Evolutionary conservation across 2,888 invertebrate species (phyloP).

Genomic region (Julus scandinavius): DNA sequence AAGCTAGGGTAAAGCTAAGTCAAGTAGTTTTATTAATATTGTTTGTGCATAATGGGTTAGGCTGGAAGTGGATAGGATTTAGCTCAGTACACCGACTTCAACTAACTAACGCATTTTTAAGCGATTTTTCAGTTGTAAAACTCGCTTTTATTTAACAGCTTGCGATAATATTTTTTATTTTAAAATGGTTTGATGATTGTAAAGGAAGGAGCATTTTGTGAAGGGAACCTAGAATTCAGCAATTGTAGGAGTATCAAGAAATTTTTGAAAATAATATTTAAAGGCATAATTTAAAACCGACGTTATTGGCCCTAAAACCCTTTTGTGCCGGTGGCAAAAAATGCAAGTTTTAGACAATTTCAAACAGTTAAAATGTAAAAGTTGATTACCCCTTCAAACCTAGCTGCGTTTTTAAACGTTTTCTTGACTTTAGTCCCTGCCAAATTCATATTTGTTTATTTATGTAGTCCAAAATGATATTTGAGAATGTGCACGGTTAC

Average conservation of each 20-base stretch:
- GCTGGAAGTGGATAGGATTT: background rate
- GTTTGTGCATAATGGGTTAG: background rate
- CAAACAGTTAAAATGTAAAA: too few species aligned
- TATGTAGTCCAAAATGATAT: background rate
- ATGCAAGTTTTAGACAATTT: too few species aligned
- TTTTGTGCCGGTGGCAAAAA: too few species aligned
- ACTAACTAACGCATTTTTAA: background rate
- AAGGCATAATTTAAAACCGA: too few species aligned
- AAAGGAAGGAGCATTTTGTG: background rate
- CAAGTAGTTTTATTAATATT: conserved; percentile 28
- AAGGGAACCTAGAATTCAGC: background rate
- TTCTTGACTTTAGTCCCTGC: too few species aligned
- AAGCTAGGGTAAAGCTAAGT: conserved; percentile 13
- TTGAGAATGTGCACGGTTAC: background rate
- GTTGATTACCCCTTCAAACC: too few species aligned
- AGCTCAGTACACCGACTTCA: background rate
- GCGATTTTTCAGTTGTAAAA: background rate
- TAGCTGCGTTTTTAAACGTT: too few species aligned
- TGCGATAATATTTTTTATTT: background rate
- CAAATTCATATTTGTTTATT: too few species aligned
- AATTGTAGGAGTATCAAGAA: background rate
- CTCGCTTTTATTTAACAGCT: background rate
- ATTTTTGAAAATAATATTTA: background rate
- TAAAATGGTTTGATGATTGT: background rate
- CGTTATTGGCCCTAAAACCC: too few species aligned